phyloP scores from a whole-genome alignment of 2,113 vertebrate genomes.

The Brachirus orientalis region DNA sequence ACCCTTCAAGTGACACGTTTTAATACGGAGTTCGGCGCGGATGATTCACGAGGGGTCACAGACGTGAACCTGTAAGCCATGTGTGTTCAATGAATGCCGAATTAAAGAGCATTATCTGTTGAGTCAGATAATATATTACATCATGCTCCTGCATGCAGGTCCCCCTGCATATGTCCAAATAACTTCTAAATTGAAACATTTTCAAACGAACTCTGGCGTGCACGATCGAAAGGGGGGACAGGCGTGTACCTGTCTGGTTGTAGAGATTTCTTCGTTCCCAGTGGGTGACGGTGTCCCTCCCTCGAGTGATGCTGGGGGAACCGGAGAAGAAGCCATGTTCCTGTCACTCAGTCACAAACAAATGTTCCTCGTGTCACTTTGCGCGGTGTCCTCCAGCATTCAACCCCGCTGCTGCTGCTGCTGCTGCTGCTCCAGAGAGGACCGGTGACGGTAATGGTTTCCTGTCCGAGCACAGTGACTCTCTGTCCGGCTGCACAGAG shows the following conservation, averaged over 20 bases:
- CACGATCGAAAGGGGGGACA: background rate
- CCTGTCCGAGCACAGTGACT: constrained; percentile 44
- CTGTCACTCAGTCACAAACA: constrained; percentile 11
- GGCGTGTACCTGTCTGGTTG: constrained; percentile 49
- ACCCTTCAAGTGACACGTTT: background rate
- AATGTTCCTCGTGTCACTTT: constrained; percentile 21
- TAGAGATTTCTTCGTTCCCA: constrained; percentile 44
- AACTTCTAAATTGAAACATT: background rate
- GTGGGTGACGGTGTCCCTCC: constrained; percentile 65
- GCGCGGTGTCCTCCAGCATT: constrained; percentile 25
- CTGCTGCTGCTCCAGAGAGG: background rate
- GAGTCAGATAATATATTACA: background rate
- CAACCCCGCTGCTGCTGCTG: constrained; percentile 2
- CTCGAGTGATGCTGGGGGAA: constrained; percentile 57
- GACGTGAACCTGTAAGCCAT: constrained; percentile 44
- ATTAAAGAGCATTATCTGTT: background rate
- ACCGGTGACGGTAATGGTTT: background rate
- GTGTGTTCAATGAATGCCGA: background rate
- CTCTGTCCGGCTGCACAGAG: constrained; percentile 55
- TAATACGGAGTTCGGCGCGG: background rate
- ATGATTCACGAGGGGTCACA: background rate
- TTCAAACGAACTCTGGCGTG: background rate
- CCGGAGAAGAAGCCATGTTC: constrained; percentile 63
- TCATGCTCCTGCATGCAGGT: no score
- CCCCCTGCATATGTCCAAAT: background rate